phyloP scores from a whole-genome alignment of 2,797 vertebrate genomes.

The Premnoplex brunnescens region DNA sequence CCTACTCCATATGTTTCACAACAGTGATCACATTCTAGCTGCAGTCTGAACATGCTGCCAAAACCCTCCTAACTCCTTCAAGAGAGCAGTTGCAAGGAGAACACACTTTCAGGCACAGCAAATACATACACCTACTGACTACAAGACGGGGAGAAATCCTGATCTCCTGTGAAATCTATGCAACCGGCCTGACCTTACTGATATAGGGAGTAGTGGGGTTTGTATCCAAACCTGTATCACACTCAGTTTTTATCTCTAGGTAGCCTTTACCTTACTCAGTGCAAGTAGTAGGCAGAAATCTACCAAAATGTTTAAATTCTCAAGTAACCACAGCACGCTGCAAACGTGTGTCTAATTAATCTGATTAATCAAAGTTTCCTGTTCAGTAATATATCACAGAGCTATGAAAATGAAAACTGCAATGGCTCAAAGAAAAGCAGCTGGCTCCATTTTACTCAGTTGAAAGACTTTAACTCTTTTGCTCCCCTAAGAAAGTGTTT shows the following conservation, averaged over 20 bases:
- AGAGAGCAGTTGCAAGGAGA: neutral
- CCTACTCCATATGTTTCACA: neutral
- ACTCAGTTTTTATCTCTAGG: neutral
- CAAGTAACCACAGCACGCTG: neutral
- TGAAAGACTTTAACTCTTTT: neutral
- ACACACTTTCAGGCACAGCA: neutral
- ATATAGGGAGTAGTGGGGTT: neutral
- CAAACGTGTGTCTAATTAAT: neutral
- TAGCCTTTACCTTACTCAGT: neutral
- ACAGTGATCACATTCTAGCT: rapidly evolving
- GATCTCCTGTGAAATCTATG: neutral
- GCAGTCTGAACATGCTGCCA: neutral
- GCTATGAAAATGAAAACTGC: neutral
- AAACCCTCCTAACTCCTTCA: neutral
- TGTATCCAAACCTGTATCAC: neutral
- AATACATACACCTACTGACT: neutral
- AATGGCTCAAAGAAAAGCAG: neutral
- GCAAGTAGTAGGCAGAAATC: neutral
- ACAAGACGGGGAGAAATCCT: neutral
- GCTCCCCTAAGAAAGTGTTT: neutral
- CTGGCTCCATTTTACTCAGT: neutral
- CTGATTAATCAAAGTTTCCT: neutral
- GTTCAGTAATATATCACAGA: neutral
- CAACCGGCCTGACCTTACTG: neutral
- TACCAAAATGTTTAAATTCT: neutral